These are phyloP conservation scores for Nicator chloris DNA, from an alignment of 2,113 vertebrate genomes.

Conservation along the genomic window DNA sequence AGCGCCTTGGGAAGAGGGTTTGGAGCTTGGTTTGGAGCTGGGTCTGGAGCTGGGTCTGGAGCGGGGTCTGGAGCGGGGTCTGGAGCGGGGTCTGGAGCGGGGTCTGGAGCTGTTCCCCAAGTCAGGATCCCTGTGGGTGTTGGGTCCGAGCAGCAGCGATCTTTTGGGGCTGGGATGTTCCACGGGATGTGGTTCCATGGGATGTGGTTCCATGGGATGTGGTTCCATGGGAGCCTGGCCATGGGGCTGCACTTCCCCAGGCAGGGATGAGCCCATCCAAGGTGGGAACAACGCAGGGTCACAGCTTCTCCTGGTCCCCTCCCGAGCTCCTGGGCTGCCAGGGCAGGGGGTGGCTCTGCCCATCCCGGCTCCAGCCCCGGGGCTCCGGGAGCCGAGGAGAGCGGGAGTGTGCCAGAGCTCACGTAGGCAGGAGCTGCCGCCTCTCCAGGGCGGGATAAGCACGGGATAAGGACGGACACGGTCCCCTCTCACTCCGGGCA, in stretches of 20 bases:
- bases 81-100: not conserved
- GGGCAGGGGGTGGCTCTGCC: not conserved
- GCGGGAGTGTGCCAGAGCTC: not conserved
- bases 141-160: accelerated
- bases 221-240: not conserved
- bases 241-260: not conserved
- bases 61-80: not conserved
- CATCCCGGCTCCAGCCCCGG: not conserved
- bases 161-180: not conserved
- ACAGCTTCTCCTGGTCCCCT: not conserved
- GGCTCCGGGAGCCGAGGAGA: not conserved
- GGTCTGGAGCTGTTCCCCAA: accelerated
- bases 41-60: not conserved
- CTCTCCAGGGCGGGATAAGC: not conserved
- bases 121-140: accelerated
- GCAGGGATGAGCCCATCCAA: not conserved
- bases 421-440: slow-evolving; percentile 6
- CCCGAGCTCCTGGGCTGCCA: not conserved
- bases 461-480: not conserved
- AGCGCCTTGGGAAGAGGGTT: accelerated
- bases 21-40: not conserved
- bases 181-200: not conserved
- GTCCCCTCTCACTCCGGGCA: accelerated
- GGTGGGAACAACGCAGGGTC: not conserved
- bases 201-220: not conserved